Base-by-base conservation (phyloP, 2,888 invertebrate species). In the Rhopalosiphum nymphaeae region DNA sequence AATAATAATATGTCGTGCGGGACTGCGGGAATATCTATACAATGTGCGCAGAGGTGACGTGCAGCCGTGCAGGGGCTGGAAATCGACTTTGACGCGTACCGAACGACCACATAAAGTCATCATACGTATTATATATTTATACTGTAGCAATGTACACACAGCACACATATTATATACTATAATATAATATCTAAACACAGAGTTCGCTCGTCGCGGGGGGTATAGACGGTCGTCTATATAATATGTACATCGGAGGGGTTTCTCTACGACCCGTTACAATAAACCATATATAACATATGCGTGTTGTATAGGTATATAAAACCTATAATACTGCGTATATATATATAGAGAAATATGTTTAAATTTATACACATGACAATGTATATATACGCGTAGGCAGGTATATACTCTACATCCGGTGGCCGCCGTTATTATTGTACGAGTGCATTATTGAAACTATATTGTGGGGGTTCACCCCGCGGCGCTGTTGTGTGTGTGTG, bases 201-300 rank as follows among this genome's bases (percentile, higher is more conserved):
- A 29, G 90, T 90, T 46, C 46, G n/a, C 21, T 36, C 88, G 49
- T 49, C 91, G 29, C 78, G 91, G 91, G 91, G 91, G 91, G 91
- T 78, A 78, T 78, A 26, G 36, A 29, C 49, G 13, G 26, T 46
- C 46, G 46, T 46, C 25, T 29, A n/a, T 53, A 53, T 53, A 29
- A 29, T 29, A n/a, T 13, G 36, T n/a, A 16, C 29, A 53, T 29
- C 67, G 16, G 67, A 90, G 90, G 90, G 67, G 49, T 90, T 46
- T 57, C 56, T 86, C 91, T 85, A 46, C 78, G 78, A 56, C 91
- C 84, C 91, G 91, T 91, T 84, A 91, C 44, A 29, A 86, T 86
- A 85, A 85, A 26, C 42, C 44, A 85, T 44, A 85, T 85, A 85
- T 85, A 85, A 85, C 44, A 44, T 85, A 44, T 44, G 13, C 44